Conservation (phyloP, 2,888 invertebrate species). For the Drosophila anceps region DNA sequence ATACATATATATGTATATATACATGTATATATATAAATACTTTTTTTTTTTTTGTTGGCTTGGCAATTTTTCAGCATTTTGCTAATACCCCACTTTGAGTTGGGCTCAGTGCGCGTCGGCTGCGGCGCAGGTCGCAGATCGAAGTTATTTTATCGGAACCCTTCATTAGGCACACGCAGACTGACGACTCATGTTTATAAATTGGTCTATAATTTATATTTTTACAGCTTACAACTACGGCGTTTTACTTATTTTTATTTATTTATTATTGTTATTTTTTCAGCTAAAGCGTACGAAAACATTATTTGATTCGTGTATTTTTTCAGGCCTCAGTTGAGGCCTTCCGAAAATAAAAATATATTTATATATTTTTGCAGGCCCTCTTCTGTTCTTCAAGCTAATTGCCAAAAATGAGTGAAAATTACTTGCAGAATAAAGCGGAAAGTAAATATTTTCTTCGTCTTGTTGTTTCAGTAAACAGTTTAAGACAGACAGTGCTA, state of each 20-base stretch:
- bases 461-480: conserved; percentile 77
- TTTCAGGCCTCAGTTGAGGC: conserved; percentile 41
- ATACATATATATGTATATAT: no score
- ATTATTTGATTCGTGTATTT: conserved; percentile 26
- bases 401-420: conserved; percentile 71
- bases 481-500: conserved; percentile 49
- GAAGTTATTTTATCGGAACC: conserved; percentile 62
- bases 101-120: neutral
- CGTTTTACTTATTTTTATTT: conserved; percentile 19
- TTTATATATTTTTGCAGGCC: conserved; percentile 61
- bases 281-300: conserved; percentile 3
- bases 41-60: conserved; percentile 4
- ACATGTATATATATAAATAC: neutral
- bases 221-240: conserved; percentile 68
- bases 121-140: neutral
- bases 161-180: conserved; percentile 74
- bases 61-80: conserved; percentile 81
- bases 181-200: conserved; percentile 79
- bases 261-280: conserved; percentile 40
- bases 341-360: conserved; percentile 8
- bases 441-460: conserved; percentile 60
- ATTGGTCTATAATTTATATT: conserved; percentile 83
- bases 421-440: conserved; percentile 35
- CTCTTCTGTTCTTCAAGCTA: conserved; percentile 43
- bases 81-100: conserved; percentile 76